Percentiles rank a stretch among this genome's conserved stretches.
phyloP scores from a whole-genome alignment of 2,113 vertebrate genomes.

The Willisornis vidua region DNA sequence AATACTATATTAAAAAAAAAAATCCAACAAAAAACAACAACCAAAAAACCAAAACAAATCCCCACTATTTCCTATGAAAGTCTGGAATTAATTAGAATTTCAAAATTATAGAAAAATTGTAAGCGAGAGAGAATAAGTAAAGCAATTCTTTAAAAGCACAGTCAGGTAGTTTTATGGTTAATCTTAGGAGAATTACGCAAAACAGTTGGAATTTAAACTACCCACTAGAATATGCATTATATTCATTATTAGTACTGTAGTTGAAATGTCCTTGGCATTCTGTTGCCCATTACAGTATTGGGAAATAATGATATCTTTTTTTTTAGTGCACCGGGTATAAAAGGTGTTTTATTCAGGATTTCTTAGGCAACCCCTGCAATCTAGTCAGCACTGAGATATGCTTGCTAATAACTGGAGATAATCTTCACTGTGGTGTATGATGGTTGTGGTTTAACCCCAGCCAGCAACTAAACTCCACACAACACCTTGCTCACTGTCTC shows the following conservation, averaged over 20 bases:
- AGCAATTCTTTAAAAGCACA: neutral
- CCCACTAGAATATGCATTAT: neutral
- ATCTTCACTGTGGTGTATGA: neutral
- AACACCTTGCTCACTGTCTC: rapidly evolving
- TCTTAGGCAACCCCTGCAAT: neutral
- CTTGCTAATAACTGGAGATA: neutral
- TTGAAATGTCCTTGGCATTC: neutral
- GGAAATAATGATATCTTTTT: neutral
- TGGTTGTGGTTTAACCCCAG: neutral
- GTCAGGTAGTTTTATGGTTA: neutral
- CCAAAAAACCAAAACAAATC: neutral
- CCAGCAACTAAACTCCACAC: rapidly evolving
- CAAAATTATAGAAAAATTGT: neutral
- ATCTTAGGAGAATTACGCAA: neutral
- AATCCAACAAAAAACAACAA: no score
- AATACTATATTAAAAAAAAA: neutral
- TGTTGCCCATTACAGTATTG: neutral
- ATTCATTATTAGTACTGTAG: neutral
- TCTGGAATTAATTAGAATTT: neutral
- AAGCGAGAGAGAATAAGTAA: neutral
- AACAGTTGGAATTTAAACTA: neutral
- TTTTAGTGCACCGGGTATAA: neutral
- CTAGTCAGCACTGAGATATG: neutral
- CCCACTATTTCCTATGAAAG: neutral
- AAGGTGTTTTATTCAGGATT: neutral